phyloP scores from a whole-genome alignment of 2,797 vertebrate species.

The Gallinago stenura region DNA sequence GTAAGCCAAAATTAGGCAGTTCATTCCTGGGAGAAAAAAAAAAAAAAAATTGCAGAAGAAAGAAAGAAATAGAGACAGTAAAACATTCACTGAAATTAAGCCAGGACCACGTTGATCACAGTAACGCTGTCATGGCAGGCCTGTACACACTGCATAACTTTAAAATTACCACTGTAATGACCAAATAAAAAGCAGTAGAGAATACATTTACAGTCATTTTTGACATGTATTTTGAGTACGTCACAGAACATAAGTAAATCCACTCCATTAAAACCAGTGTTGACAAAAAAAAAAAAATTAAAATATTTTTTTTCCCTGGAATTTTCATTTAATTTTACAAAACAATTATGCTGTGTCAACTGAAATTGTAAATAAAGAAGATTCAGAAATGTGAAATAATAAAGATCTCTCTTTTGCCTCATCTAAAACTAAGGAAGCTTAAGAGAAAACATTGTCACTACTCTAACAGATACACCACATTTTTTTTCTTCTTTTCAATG shows the following conservation, averaged over 20 bases:
- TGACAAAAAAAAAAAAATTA: background rate
- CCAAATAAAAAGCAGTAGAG: conserved; percentile 30
- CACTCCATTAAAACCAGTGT: background rate
- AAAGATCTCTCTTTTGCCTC: background rate
- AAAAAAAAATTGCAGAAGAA: conserved; percentile 29
- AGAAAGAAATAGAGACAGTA: background rate
- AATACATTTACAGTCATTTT: conserved; percentile 23
- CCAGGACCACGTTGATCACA: conserved; percentile 34
- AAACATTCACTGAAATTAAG: conserved; percentile 41
- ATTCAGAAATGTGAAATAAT: background rate
- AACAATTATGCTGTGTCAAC: background rate
- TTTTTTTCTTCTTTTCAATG: background rate
- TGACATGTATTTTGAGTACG: background rate
- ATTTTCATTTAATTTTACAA: background rate
- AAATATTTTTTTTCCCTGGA: background rate
- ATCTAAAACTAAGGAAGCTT: background rate
- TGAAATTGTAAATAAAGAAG: background rate
- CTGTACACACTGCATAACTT: background rate
- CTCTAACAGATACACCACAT: background rate
- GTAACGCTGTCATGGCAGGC: conserved; percentile 59
- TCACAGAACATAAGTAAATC: background rate
- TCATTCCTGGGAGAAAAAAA: background rate
- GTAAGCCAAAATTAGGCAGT: conserved; percentile 6
- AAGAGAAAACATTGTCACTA: background rate
- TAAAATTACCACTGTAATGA: conserved; percentile 48